Evolutionary conservation across 2,113 vertebrate genomes (phyloP).

Genomic region (Rhegmatorhina hoffmannsi): DNA sequence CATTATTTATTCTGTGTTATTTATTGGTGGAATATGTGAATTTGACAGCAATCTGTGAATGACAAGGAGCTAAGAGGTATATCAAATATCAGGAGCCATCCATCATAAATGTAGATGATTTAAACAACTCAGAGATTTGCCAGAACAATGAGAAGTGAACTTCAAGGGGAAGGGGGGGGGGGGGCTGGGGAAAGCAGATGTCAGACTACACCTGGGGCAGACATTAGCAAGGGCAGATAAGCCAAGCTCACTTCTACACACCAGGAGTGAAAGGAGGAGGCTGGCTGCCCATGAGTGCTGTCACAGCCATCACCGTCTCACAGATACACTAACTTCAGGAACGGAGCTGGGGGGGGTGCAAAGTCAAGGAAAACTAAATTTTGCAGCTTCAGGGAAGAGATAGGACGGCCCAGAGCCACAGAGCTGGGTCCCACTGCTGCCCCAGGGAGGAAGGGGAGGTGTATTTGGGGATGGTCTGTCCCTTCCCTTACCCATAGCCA

Average conservation of each 20-base stretch:
- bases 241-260: not conserved
- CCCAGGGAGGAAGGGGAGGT: not conserved
- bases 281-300: rapidly evolving
- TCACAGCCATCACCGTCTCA: rapidly evolving
- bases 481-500: not conserved
- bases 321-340: not conserved
- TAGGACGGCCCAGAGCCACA: rapidly evolving
- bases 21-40: not conserved
- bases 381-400: not conserved
- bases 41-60: slow-evolving; percentile 7
- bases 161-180: rapidly evolving
- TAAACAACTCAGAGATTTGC: not conserved
- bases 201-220: not conserved
- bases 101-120: not conserved
- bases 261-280: not conserved
- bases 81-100: not conserved
- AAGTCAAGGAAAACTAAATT: not conserved
- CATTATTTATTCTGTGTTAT: slow-evolving; percentile 7
- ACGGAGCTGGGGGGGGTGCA: not conserved
- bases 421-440: not conserved
- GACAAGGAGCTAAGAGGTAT: not conserved
- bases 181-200: not conserved
- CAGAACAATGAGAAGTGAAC: not conserved
- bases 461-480: not conserved
- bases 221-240: rapidly evolving